Evolutionary conservation across 2,888 invertebrate species (phyloP).

Genomic region (Druceiella hillmani): DNA sequence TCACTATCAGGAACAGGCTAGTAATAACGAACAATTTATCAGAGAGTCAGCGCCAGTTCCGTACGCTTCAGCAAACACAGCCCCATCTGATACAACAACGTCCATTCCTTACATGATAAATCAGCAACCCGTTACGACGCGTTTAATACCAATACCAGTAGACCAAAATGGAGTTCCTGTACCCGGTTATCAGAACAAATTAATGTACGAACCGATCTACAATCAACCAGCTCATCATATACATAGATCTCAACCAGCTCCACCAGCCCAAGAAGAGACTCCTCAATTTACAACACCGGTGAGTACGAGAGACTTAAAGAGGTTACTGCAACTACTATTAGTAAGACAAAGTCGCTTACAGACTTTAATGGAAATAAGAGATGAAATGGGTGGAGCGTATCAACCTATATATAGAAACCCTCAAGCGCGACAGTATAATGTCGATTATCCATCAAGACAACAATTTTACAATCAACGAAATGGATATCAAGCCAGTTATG

Average conservation of each 20-base stretch:
- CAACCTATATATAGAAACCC: constrained; percentile 31
- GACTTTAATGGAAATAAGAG: constrained; percentile 41
- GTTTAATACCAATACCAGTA: constrained; percentile 43
- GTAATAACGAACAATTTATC: constrained; percentile 34
- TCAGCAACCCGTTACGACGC: constrained; percentile 32
- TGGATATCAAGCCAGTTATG: constrained; percentile 4
- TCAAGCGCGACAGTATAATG: constrained; percentile 16
- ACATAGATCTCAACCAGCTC: constrained; percentile 25
- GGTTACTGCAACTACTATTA: constrained; percentile 60
- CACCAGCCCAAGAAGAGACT: constrained; percentile 44
- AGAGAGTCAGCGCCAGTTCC: constrained; percentile 32
- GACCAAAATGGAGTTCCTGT: constrained; percentile 45
- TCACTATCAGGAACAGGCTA: constrained; percentile 31
- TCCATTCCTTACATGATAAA: constrained; percentile 33
- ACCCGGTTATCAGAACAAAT: constrained; percentile 40
- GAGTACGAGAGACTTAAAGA: constrained; percentile 65
- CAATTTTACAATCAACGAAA: constrained; percentile 11
- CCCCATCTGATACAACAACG: constrained; percentile 33
- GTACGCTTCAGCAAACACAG: constrained; percentile 30
- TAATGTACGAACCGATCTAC: constrained; percentile 35
- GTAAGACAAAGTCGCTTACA: constrained; percentile 57
- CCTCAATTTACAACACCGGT: constrained; percentile 62
- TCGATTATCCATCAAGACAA: constrained; percentile 21
- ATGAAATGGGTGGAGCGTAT: constrained; percentile 29
- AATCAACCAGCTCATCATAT: constrained; percentile 30